Percentiles rank a stretch among this genome's conserved stretches.
Evolutionary conservation across 1,140 invertebrate genomes (phyloP).

Genomic region (Rhagoletis zephyria): DNA sequence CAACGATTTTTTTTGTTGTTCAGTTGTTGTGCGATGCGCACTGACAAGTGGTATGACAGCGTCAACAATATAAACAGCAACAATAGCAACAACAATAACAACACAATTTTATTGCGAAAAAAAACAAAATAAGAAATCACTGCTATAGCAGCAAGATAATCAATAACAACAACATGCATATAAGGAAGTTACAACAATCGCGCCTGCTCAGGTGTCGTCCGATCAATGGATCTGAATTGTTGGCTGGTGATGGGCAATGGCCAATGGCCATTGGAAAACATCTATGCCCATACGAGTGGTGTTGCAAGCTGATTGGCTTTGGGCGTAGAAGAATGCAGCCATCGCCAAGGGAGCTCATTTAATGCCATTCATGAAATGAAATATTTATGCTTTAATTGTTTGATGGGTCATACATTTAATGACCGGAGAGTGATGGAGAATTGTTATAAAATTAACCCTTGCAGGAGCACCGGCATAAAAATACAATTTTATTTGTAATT

Average conservation of each 20-base stretch:
- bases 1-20: neutral
- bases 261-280: neutral
- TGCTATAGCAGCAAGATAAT: conserved; percentile 55
- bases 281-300: neutral
- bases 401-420: neutral
- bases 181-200: neutral
- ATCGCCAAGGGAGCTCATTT: neutral
- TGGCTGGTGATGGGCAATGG: too few relatives aligned
- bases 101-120: neutral
- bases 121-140: conserved; percentile 14
- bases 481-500: too few relatives aligned
- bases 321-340: neutral
- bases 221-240: neutral
- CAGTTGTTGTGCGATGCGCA: neutral
- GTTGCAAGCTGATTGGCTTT: conserved; percentile 18
- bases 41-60: conserved; percentile 31
- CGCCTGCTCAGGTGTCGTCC: conserved; percentile 11
- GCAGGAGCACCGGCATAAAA: too few relatives aligned
- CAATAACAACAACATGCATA: conserved; percentile 27
- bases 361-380: conserved; percentile 2
- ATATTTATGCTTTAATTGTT: neutral
- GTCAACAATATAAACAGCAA: conserved; percentile 21
- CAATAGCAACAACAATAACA: conserved; percentile 36
- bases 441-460: too few relatives aligned
- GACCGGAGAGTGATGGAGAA: too few relatives aligned